Base-by-base conservation (phyloP, 2,113 vertebrate genomes). In the Pandion haliaetus region DNA sequence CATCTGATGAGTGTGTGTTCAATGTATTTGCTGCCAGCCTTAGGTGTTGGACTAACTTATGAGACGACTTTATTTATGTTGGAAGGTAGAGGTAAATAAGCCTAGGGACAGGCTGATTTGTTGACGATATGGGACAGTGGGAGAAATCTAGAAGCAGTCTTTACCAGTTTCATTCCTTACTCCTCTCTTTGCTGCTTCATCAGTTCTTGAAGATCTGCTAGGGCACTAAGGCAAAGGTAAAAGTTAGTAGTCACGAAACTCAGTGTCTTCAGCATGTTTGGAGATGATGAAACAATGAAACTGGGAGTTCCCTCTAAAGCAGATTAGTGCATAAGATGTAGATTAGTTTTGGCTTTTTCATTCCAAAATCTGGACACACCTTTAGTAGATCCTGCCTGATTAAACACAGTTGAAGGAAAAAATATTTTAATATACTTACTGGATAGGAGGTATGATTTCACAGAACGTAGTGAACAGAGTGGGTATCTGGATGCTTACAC, bases 211-310 rank as follows among this genome's bases (percentile, higher is more conserved):
- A 44, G 24, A 73, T 72, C 55, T 93, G 17, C 26, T 44, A 34
- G 52, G 52, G 34, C 58, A 86, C 26, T 57, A 88, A 91, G 63
- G 59, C 57, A 92, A 93, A 93, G 86, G 67, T 80, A 65, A 65
- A 76, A 72, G 32, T 57, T 67, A 67, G 45, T 58, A 50, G 29
- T 94, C 90, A 86, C 3, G 21, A 95, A 96, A 96, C 36, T 49
- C 1, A 0, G 6, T 82, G 59, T 91, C 69, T 73, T 93, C 69
- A 36, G 29, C 36, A 26, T 78, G 19, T 82, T 85, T 72, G 50
- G 79, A 86, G 59, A 86, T 40, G 67, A 92, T 38, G 72, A 92
- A 92, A 92, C 25, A 77, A 81, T 55, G 69, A 92, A 95, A 91
- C 71, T 84, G 76, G 94, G 82, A 84, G 82, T 92, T 94, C 6